Evolutionary conservation across 2,113 vertebrate species (phyloP).

Genomic region (Oncorhynchus kisutch): DNA sequence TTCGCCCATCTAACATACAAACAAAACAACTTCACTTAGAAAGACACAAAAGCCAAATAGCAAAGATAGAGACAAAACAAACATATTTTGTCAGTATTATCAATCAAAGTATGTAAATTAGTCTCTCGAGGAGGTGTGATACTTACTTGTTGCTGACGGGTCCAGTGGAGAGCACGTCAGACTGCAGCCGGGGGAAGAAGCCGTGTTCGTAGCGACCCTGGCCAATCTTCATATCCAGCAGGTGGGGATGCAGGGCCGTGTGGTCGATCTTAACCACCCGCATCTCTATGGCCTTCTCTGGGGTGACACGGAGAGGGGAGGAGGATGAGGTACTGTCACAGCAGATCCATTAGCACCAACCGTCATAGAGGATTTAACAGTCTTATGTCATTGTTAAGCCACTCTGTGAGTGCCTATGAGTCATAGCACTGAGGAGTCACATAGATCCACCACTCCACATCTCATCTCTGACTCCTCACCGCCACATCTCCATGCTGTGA

Average conservation of each 20-base stretch:
- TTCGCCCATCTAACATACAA: conserved; percentile 86
- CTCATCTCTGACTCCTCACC: conserved; percentile 1
- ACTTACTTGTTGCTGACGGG: conserved; percentile 95
- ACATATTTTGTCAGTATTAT: not conserved
- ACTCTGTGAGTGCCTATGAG: not conserved
- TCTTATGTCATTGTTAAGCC: conserved; percentile 3
- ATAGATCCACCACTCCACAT: not conserved
- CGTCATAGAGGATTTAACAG: not conserved
- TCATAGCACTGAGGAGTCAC: not conserved
- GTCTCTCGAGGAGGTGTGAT: not conserved
- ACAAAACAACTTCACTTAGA: conserved; percentile 10
- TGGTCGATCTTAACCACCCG: conserved; percentile 95
- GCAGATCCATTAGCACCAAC: not conserved
- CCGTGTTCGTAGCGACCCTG: conserved; percentile 97
- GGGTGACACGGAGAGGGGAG: conserved; percentile 13
- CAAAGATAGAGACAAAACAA: not conserved
- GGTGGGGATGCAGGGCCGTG: conserved; percentile 93
- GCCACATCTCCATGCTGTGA: conserved; percentile 29
- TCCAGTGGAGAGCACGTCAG: conserved; percentile 91
- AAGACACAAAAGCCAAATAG: not conserved
- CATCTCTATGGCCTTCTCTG: conserved; percentile 95
- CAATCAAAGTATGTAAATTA: not conserved
- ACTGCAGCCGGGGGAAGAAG: conserved; percentile 95
- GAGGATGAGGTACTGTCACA: not conserved
- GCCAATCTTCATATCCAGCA: conserved; percentile 99